phyloP scores from a whole-genome alignment of 1,140 invertebrate species.

The Zaprionus inermis region DNA sequence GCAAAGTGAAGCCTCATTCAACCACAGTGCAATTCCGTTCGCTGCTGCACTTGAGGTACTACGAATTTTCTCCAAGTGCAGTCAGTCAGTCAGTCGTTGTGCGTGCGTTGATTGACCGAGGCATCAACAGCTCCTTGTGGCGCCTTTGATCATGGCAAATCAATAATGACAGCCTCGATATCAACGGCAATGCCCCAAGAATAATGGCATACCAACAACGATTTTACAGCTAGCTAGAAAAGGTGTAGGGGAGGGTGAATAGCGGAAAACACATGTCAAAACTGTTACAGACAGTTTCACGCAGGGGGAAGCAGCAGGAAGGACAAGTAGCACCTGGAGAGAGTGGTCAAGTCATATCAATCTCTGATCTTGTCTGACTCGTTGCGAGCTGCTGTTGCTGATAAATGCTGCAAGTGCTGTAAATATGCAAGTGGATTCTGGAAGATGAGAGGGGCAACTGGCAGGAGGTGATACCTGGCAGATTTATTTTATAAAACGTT shows the following conservation, averaged over 20 bases:
- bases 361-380: constrained; percentile 34
- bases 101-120: constrained; percentile 29
- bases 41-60: background rate
- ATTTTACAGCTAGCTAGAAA: constrained; percentile 17
- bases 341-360: constrained; percentile 48
- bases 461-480: background rate
- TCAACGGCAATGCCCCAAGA: constrained; percentile 28
- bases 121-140: constrained; percentile 63
- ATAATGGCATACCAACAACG: constrained; percentile 8
- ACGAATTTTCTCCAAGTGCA: background rate
- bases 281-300: constrained; percentile 29
- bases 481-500: constrained; percentile 73
- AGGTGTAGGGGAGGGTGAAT: background rate
- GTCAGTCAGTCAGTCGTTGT: background rate
- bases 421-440: constrained; percentile 33
- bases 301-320: background rate
- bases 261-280: constrained; percentile 14
- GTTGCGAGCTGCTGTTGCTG: constrained; percentile 19
- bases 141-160: constrained; percentile 72
- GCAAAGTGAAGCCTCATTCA: background rate
- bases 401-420: constrained; percentile 39
- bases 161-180: constrained; percentile 74
- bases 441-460: background rate
- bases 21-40: background rate
- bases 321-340: background rate